Conservation (phyloP, 2,888 invertebrate species). For the Stomorhina lunata region DNA sequence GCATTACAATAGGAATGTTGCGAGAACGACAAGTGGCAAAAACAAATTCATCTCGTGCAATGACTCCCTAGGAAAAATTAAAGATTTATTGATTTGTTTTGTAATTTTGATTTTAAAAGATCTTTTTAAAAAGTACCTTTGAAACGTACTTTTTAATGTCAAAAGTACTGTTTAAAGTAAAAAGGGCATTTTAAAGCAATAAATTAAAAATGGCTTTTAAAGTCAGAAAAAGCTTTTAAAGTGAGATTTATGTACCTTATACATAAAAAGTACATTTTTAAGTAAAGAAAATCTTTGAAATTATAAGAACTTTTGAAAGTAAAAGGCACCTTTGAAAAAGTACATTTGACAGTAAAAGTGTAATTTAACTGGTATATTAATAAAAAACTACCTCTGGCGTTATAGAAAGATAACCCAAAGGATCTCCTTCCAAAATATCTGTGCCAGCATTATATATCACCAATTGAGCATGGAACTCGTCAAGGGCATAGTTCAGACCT, state of each 20-base stretch:
- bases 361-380: too few relatives aligned
- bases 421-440: conserved; percentile 89
- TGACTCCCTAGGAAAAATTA: conserved; percentile 85
- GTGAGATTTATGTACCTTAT: too few relatives aligned
- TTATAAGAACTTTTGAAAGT: too few relatives aligned
- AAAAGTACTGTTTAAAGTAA: too few relatives aligned
- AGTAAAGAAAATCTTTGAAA: too few relatives aligned
- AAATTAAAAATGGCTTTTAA: too few relatives aligned
- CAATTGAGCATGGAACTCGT: conserved; percentile 88
- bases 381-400: conserved; percentile 86
- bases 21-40: conserved; percentile 85
- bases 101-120: background rate
- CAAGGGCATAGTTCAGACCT: conserved; percentile 84
- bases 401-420: conserved; percentile 87
- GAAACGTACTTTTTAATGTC: too few relatives aligned
- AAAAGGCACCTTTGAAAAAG: too few relatives aligned
- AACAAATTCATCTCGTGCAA: conserved; percentile 90
- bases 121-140: background rate
- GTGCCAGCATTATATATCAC: conserved; percentile 97
- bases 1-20: conserved; percentile 89
- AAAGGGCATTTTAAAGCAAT: too few relatives aligned
- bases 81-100: background rate
- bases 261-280: too few relatives aligned
- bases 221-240: too few relatives aligned
- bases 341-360: too few relatives aligned